Percentiles rank a stretch among this genome's conserved stretches.
These are phyloP conservation scores for Adrianichthys oophorus DNA, from an alignment of 2,797 vertebrate species.

Conservation along the genomic window DNA sequence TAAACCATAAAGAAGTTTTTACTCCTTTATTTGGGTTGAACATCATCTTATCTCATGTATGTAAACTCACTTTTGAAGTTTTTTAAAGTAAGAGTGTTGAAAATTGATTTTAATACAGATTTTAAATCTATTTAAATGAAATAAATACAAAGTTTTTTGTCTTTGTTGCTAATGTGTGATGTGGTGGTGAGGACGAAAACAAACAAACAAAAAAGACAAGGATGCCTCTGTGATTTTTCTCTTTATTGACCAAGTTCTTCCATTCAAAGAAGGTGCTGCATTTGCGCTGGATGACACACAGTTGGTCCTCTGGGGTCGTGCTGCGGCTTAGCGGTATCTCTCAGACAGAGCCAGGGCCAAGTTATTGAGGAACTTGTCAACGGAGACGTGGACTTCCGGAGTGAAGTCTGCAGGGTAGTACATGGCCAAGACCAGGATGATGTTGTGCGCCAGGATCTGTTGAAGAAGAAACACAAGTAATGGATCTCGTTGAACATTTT, in stretches of 20 bases:
- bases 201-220: neutral
- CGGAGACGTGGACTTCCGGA: constrained; percentile 70
- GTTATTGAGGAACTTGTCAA: constrained; percentile 82
- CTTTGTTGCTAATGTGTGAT: neutral
- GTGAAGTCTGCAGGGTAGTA: constrained; percentile 64
- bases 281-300: neutral
- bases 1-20: no score
- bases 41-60: no score
- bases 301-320: neutral
- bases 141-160: no score
- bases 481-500: neutral
- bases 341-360: constrained; percentile 75
- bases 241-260: constrained; percentile 18
- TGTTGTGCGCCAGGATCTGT: constrained; percentile 78
- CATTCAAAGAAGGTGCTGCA: constrained; percentile 1
- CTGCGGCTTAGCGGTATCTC: constrained; percentile 78
- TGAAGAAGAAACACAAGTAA: constrained; percentile 1
- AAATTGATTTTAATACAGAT: no score
- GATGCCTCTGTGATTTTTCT: neutral
- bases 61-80: no score
- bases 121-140: no score
- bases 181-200: constrained; percentile 8
- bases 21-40: no score
- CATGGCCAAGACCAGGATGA: constrained; percentile 74
- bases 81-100: no score